Evolutionary conservation across 2,797 vertebrate species (phyloP), one percentile per base, ranked within the genome.

Genomic region (Mustela erminea): DNA sequence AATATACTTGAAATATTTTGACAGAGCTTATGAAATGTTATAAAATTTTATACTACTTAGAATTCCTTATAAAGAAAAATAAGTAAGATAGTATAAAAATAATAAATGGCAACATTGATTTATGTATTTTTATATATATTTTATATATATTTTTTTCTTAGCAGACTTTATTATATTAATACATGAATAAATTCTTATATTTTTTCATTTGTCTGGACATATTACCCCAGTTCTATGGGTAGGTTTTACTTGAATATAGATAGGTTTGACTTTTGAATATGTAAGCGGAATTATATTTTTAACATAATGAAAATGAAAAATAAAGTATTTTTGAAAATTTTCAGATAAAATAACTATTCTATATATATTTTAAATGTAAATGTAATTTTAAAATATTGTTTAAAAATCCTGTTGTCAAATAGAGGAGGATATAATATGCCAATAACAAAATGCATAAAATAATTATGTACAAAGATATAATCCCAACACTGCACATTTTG

Each of bases 21-120:
- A 90, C 78, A n/a, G 21, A 27, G 49, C 2, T 84, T 62, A 52
- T 92, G 2, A 64, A 75, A 64, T 68, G 29, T 84, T 62, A 70
- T 38, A 88, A 70, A 74, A 80, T 46, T 83, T 58, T 82, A 43
- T 75, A 64, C 23, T 75, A 83, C 27, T 92, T 83, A 80, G 10
- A 93, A 68, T 88, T 93, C 23, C 25, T 68, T 87, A n/a, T 75
- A 81, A n/a, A 35, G 14, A 93, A 7, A 96, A 87, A 68, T 78
- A 38, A 66, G 9, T 46, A 87, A 72, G 38, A 70, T 23, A 54
- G 15, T 56, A 56, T 78, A 87, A 95, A 81, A 86, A 60, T 52
- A 66, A 93, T 72, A 64, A 52, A 72, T 72, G 8, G 2, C 9
- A 70, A 80, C 4, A 70, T 43, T n/a, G 15, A 72, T 62, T 75